Conservation (phyloP, 2,797 vertebrate genomes). For the Amblyraja radiata region DNA sequence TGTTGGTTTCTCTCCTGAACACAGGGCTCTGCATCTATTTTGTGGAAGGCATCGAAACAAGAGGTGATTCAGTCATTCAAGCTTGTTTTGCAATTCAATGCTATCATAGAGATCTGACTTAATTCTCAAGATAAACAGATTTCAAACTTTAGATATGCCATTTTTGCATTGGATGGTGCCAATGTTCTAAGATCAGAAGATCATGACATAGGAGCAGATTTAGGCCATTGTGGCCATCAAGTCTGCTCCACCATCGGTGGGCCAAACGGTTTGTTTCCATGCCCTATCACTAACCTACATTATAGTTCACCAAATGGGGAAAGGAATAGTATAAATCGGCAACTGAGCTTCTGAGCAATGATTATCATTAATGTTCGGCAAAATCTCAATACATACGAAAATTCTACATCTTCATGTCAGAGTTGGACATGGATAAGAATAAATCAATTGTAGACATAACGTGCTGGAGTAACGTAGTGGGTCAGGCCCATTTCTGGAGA, state of each 20-base stretch:
- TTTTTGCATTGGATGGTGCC: background rate
- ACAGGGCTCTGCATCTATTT: too few relatives aligned
- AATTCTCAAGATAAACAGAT: background rate
- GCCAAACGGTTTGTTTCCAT: too few relatives aligned
- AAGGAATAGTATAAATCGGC: background rate
- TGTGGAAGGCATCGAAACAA: background rate
- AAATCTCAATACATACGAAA: background rate
- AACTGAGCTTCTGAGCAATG: background rate
- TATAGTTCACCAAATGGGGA: background rate
- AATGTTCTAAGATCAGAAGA: too few relatives aligned
- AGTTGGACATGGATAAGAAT: background rate
- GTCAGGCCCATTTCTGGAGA: too few relatives aligned
- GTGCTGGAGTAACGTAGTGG: too few relatives aligned
- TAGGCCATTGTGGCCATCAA: too few relatives aligned
- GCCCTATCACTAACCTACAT: background rate
- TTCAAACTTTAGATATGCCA: background rate
- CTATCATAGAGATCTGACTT: background rate
- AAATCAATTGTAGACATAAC: background rate
- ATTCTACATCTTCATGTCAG: background rate
- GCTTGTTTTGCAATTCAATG: background rate
- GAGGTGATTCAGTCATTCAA: background rate
- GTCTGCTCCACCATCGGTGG: too few relatives aligned
- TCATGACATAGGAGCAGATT: too few relatives aligned
- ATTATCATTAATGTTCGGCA: background rate
- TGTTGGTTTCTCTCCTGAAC: background rate